A percentile compares a stretch with the other conserved stretches of the same genome.
These are phyloP conservation scores for Pica pica DNA, from an alignment of 2,113 vertebrate species.

Conservation along the genomic window DNA sequence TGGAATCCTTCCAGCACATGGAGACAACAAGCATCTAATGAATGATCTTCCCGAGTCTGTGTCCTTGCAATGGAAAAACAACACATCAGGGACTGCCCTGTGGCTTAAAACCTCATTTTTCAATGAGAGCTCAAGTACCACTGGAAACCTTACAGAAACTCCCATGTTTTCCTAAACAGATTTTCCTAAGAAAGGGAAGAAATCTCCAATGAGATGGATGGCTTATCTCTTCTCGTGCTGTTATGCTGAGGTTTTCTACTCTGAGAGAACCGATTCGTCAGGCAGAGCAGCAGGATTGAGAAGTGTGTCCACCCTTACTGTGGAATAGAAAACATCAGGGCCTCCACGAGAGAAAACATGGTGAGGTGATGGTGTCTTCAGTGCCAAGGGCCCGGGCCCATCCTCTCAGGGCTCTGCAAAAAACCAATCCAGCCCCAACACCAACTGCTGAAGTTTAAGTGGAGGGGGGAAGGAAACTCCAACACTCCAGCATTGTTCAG, in stretches of 20 bases:
- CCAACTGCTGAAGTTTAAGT: neutral
- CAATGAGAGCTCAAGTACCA: slow-evolving; percentile 18
- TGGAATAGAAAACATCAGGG: neutral
- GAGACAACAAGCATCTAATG: slow-evolving; percentile 7
- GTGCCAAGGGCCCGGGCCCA: neutral
- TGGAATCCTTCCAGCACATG: slow-evolving; percentile 32
- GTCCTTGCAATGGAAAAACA: slow-evolving; percentile 51
- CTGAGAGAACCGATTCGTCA: neutral
- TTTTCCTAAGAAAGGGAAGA: neutral
- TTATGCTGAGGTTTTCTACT: neutral
- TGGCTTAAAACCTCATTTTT: slow-evolving; percentile 50
- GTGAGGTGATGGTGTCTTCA: neutral
- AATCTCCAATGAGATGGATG: neutral
- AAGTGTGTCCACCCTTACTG: neutral
- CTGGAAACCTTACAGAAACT: slow-evolving; percentile 48
- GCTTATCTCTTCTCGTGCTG: neutral
- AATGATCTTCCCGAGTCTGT: slow-evolving; percentile 35
- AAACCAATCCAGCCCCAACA: neutral
- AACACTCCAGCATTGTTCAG: neutral
- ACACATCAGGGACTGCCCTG: neutral
- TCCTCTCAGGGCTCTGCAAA: neutral
- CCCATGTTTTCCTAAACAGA: neutral
- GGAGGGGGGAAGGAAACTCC: neutral
- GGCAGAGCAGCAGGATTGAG: neutral
- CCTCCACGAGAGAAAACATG: neutral